Evolutionary conservation across 2,888 invertebrate genomes (phyloP).

Genomic region (Crossocerus cetratus): DNA sequence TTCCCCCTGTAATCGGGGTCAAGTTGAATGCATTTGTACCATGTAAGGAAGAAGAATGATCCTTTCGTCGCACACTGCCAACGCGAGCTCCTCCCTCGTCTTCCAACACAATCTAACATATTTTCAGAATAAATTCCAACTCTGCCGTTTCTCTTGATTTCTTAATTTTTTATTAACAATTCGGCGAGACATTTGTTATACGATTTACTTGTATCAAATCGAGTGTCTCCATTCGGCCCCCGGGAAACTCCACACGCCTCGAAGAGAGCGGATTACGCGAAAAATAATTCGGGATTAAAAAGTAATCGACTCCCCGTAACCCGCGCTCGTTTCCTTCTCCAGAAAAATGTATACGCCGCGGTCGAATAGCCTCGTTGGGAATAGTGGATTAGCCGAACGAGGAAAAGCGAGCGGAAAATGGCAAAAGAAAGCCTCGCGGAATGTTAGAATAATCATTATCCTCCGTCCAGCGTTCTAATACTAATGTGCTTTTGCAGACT

Average conservation of each 20-base stretch:
- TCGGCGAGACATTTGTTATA: not conserved
- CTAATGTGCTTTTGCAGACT: too few species aligned
- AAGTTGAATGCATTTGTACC: conserved; percentile 60
- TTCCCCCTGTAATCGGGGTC: conserved; percentile 59
- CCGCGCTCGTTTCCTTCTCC: conserved; percentile 23
- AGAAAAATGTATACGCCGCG: conserved; percentile 35
- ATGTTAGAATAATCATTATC: too few species aligned
- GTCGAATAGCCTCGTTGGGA: conserved; percentile 18
- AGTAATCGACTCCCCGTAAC: conserved; percentile 56
- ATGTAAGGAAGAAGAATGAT: conserved; percentile 54
- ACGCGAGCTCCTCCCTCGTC: too few species aligned
- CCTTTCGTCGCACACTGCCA: conserved; percentile 14
- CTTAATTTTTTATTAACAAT: not conserved
- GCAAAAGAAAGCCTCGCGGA: too few species aligned
- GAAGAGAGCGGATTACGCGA: conserved; percentile 59
- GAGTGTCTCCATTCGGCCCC: conserved; percentile 20
- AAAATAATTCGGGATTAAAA: conserved; percentile 61
- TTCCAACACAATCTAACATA: not conserved
- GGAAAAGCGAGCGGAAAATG: conserved; percentile 27
- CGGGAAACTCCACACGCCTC: conserved; percentile 30
- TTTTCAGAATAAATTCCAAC: too few species aligned
- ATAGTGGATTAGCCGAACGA: conserved; percentile 40
- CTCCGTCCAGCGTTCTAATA: too few species aligned
- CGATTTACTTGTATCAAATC: not conserved
- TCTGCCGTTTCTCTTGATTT: too few species aligned